Percentiles rank a stretch among this genome's conserved stretches.
These are phyloP conservation scores for Ectobius pallidus DNA, from an alignment of 2,888 invertebrate species.

Conservation along the genomic window DNA sequence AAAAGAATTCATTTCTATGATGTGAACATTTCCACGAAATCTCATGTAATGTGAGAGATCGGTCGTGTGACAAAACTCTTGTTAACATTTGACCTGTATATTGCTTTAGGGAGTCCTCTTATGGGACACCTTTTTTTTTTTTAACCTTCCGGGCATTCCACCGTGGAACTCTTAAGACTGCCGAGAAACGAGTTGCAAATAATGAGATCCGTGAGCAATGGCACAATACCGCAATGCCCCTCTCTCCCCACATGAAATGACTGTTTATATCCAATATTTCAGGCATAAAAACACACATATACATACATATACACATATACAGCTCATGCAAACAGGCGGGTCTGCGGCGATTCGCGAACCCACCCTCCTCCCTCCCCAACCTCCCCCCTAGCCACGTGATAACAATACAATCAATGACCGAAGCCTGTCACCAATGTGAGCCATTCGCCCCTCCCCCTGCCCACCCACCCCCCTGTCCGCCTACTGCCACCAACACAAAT, in stretches of 20 bases:
- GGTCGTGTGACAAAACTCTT: neutral
- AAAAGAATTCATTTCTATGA: slow-evolving; percentile 13
- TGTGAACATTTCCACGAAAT: slow-evolving; percentile 2
- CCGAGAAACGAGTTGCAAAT: neutral
- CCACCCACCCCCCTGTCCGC: slow-evolving; percentile 26
- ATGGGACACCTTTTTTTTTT: neutral
- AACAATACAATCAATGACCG: slow-evolving; percentile 47
- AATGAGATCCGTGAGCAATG: neutral
- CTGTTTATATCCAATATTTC: slow-evolving; percentile 41
- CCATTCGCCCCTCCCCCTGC: slow-evolving; percentile 41
- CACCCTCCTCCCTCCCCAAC: slow-evolving; percentile 30
- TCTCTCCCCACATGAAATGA: neutral
- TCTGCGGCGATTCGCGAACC: slow-evolving; percentile 25
- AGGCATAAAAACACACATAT: slow-evolving; percentile 41
- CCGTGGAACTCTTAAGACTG: slow-evolving; percentile 1
- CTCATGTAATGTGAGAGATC: neutral
- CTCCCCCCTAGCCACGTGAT: slow-evolving; percentile 43
- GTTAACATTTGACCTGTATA: slow-evolving; percentile 4
- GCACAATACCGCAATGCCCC: slow-evolving; percentile 16
- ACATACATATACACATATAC: slow-evolving; percentile 25
- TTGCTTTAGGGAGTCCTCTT: neutral
- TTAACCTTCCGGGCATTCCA: neutral
- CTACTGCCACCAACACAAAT: slow-evolving; percentile 38
- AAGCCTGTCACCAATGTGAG: slow-evolving; percentile 46
- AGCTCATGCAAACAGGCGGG: slow-evolving; percentile 36